phyloP scores from a whole-genome alignment of 2,113 vertebrate species.

The Meles meles region DNA sequence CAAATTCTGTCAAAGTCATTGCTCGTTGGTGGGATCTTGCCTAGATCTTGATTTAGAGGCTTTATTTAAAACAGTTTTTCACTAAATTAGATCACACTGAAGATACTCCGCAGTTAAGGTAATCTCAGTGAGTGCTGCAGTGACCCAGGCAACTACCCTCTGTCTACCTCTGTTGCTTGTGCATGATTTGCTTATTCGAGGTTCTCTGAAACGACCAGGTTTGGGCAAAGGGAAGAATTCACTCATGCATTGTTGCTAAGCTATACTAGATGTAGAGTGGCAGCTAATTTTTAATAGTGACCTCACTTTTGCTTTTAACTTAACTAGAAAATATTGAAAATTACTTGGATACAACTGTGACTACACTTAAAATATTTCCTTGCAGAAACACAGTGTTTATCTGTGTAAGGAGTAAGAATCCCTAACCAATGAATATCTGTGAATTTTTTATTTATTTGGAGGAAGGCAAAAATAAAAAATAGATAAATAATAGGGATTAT shows the following conservation, averaged over 20 bases:
- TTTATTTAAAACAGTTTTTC: neutral
- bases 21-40: neutral
- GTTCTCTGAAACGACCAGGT: neutral
- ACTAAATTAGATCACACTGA: neutral
- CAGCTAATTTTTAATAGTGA: neutral
- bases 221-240: neutral
- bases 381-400: neutral
- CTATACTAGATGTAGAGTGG: neutral
- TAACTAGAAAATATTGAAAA: constrained; percentile 46
- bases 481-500: too few relatives aligned
- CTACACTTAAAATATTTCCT: constrained; percentile 1
- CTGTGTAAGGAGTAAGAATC: neutral
- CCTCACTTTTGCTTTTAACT: constrained; percentile 30
- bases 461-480: neutral
- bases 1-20: neutral
- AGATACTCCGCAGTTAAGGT: neutral
- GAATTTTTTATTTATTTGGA: neutral
- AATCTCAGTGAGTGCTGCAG: neutral
- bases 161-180: neutral
- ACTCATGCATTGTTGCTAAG: neutral
- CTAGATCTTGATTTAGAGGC: neutral
- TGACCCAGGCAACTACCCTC: neutral
- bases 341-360: neutral
- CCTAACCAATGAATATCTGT: neutral
- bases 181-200: constrained; percentile 41